phyloP scores from a whole-genome alignment of 2,113 vertebrate species.

The Halichoeres trimaculatus region DNA sequence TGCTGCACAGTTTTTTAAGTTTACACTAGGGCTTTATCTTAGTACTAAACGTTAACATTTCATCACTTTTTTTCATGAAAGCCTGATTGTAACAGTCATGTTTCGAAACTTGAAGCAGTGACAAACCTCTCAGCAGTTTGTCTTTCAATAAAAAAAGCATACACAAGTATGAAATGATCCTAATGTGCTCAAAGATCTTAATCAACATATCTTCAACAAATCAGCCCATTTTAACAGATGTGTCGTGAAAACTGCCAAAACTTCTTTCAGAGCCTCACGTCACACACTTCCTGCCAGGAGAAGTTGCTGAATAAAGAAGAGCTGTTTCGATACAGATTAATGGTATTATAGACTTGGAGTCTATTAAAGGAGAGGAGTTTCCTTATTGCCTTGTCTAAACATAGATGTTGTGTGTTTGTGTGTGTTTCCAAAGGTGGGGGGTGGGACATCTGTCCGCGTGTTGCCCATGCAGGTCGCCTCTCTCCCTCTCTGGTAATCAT shows the following conservation, averaged over 20 bases:
- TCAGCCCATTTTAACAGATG: background rate
- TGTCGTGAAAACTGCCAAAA: background rate
- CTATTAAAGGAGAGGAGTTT: constrained; percentile 30
- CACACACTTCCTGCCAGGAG: constrained; percentile 13
- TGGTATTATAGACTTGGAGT: background rate
- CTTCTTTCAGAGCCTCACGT: background rate
- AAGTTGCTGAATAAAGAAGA: constrained; percentile 22
- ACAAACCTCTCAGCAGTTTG: background rate
- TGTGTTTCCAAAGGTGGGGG: constrained; percentile 24
- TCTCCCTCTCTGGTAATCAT: constrained; percentile 65
- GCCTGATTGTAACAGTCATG: too few relatives aligned
- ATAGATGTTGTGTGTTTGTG: constrained; percentile 16
- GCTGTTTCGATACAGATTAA: constrained; percentile 16
- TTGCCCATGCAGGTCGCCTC: constrained; percentile 37
- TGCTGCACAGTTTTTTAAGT: too few relatives aligned
- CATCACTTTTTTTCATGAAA: too few relatives aligned
- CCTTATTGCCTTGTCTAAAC: constrained; percentile 23
- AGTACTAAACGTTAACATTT: too few relatives aligned
- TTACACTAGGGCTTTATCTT: too few relatives aligned
- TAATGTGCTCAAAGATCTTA: background rate
- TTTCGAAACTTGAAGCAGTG: too few relatives aligned
- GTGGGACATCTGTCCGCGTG: constrained; percentile 61
- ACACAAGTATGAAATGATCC: too few relatives aligned
- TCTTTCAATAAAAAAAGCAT: too few relatives aligned
- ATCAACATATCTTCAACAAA: background rate